Percentiles rank a stretch among this genome's conserved stretches.
phyloP scores from a whole-genome alignment of 2,888 invertebrate species.

The Macrosoma leucophasiata region DNA sequence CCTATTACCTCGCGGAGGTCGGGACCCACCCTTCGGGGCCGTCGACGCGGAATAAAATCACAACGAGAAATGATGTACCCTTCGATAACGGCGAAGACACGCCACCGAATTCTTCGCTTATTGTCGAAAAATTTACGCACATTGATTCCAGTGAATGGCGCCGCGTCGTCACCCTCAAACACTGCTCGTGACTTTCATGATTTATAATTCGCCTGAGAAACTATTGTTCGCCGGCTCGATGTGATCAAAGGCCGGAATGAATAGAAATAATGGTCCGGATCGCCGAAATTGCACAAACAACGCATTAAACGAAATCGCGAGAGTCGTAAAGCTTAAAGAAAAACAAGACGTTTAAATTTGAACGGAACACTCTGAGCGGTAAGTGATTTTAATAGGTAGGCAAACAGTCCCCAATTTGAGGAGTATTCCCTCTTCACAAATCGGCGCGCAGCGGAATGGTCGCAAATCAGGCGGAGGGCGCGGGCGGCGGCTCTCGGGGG shows the following conservation, averaged over 20 bases:
- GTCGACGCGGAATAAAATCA: constrained; percentile 60
- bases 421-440: constrained; percentile 72
- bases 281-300: constrained; percentile 6
- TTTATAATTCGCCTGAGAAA: constrained; percentile 20
- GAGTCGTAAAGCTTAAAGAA: constrained; percentile 36
- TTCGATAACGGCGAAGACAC: constrained; percentile 46
- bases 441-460: constrained; percentile 65
- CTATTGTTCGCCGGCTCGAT: constrained; percentile 13
- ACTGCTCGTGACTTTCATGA: constrained; percentile 21
- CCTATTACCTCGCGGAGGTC: constrained; percentile 49
- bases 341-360: constrained; percentile 41
- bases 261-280: no score
- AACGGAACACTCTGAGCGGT: constrained; percentile 46
- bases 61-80: constrained; percentile 63
- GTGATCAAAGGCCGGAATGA: no score
- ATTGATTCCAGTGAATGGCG: constrained; percentile 45
- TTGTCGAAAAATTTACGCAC: constrained; percentile 48
- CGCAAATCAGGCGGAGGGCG: constrained; percentile 65
- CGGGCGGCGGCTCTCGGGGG: constrained; percentile 54
- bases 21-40: constrained; percentile 41
- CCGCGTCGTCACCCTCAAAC: constrained; percentile 36
- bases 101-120: constrained; percentile 36
- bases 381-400: constrained; percentile 71
- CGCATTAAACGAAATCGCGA: constrained; percentile 25
- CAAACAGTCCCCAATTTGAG: constrained; percentile 67